Evolutionary conservation across 2,797 vertebrate genomes (phyloP).

Genomic region (Myotis findleyi): DNA sequence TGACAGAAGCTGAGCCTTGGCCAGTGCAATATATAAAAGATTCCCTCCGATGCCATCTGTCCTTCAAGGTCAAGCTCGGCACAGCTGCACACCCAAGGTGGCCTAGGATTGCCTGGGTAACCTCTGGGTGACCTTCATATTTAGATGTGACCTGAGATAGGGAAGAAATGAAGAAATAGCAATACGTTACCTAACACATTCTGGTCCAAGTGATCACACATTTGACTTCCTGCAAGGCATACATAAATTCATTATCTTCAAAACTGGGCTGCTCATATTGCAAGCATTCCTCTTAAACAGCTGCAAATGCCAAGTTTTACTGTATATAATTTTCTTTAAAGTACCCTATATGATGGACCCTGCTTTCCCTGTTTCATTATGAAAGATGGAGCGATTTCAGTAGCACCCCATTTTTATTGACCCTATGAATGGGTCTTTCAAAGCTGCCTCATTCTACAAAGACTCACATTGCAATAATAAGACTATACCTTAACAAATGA

Average conservation of each 20-base stretch:
- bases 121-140: conserved; percentile 73
- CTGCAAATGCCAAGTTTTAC: conserved; percentile 83
- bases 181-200: conserved; percentile 84
- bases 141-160: conserved; percentile 75
- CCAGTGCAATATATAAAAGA: conserved; percentile 75
- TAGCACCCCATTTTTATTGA: background rate
- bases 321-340: conserved; percentile 82
- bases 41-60: conserved; percentile 77
- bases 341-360: conserved; percentile 61
- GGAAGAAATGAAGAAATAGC: conserved; percentile 77
- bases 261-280: conserved; percentile 74
- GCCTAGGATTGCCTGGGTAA: conserved; percentile 75
- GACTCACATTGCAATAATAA: conserved; percentile 2
- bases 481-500: background rate
- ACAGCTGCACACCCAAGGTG: conserved; percentile 77
- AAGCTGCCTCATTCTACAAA: conserved; percentile 23
- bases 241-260: conserved; percentile 84
- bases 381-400: conserved; percentile 65
- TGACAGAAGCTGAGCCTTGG: conserved; percentile 77
- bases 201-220: conserved; percentile 79
- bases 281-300: conserved; percentile 82
- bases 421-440: background rate
- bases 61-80: conserved; percentile 82
- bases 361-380: background rate
- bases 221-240: conserved; percentile 85